Evolutionary conservation across 2,888 invertebrate species (phyloP).

Genomic region (Yponomeuta evonymella): DNA sequence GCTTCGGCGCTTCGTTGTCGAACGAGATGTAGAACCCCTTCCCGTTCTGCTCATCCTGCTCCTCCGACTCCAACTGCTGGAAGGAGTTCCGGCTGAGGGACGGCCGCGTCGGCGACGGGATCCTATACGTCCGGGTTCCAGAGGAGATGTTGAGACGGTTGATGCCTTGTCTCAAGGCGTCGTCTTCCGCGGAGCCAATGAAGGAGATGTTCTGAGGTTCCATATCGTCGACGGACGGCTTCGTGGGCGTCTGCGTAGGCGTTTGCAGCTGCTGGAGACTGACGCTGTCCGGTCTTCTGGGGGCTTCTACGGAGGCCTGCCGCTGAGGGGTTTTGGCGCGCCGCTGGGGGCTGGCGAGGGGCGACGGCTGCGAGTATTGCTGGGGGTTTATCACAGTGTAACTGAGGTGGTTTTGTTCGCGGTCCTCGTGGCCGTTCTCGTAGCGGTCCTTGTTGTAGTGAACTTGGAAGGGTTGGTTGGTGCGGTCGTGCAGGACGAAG

Average conservation of each 20-base stretch:
- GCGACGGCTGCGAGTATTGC: constrained; percentile 73
- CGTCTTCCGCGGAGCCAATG: constrained; percentile 82
- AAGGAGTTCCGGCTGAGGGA: constrained; percentile 82
- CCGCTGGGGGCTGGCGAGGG: constrained; percentile 81
- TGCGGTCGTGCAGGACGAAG: constrained; percentile 81
- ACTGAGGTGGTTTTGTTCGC: constrained; percentile 74
- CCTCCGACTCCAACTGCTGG: constrained; percentile 69
- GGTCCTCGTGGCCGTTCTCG: constrained; percentile 79
- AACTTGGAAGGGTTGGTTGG: constrained; percentile 38
- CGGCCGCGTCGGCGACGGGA: constrained; percentile 91
- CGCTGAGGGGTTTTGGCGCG: constrained; percentile 72
- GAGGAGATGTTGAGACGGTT: constrained; percentile 89
- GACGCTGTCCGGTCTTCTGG: constrained; percentile 51
- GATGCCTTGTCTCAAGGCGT: constrained; percentile 79
- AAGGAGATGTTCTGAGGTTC: constrained; percentile 95
- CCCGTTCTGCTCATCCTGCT: constrained; percentile 72
- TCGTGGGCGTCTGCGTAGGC: constrained; percentile 70
- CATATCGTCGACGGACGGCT: constrained; percentile 88
- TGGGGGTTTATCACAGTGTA: constrained; percentile 76
- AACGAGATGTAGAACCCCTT: constrained; percentile 96
- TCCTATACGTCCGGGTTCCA: constrained; percentile 90
- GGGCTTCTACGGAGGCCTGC: constrained; percentile 31
- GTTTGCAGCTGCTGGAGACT: constrained; percentile 70
- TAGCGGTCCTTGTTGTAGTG: constrained; percentile 69
- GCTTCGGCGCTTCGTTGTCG: constrained; percentile 90